Evolutionary conservation across 1,140 invertebrate genomes (phyloP), one percentile per base, ranked within the genome.

Genomic region (Danaus plexippus): DNA sequence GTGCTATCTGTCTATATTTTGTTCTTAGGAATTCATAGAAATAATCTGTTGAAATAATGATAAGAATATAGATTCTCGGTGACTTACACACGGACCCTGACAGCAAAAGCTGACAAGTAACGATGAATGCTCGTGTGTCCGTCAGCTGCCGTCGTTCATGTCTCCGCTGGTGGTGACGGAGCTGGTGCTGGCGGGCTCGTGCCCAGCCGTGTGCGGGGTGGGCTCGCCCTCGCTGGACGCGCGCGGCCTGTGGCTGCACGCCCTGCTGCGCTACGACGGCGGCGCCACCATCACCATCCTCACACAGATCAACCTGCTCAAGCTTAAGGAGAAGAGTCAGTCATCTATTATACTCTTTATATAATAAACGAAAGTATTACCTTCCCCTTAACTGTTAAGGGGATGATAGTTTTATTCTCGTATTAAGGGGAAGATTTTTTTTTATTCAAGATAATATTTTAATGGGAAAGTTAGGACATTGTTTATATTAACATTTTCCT

Each of bases 251-350:
- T 99, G 97, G 97, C 88, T 98, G 4, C 95, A 99, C 87, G 88
- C 98, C 10, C 94, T 98, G 75, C 85, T 99, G 45, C 92, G 91
- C 9, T 99, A 99, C 85, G 92, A 94, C 67, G 98, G 98, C 41
- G 91, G 92, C 50, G 91, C 96, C 32, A 91, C 92, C 54, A 94
- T 99, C 89, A 96, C 94, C 1, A 91, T 99, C n/a, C 95, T 97
- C 72, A 99, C 97, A 0, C 97, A 98, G 80, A 85, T 99, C 22
- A 98, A 99, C 88, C 88, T 99, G 43, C 92, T 98, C 91, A 97
- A 96, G 75, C 88, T 98, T 9, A 92, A 91, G 59, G 85, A 84
- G 66, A 86, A 84, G 57, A 82, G 82, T 85, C 1, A 76, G 74
- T 71, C 15, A 3, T 15, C 15, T 15, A 15, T 15, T 15, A 15